Conservation (phyloP, 2,113 vertebrate species). For the Ariopsis seemanni region DNA sequence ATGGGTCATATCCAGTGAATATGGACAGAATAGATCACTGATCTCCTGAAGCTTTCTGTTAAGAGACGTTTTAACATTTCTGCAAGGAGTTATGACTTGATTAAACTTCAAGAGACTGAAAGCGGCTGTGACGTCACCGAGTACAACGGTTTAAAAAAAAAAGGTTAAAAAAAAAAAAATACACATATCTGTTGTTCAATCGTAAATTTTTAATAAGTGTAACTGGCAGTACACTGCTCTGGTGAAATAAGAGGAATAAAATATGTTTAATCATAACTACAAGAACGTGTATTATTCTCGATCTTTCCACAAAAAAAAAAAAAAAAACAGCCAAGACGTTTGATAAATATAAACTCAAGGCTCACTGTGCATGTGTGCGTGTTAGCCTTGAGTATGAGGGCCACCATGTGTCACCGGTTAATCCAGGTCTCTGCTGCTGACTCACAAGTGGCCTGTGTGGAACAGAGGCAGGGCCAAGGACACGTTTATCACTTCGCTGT, state of each 20-base stretch:
- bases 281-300: not conserved
- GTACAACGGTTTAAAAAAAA: too few relatives aligned
- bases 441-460: conserved; percentile 62
- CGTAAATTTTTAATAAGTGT: too few relatives aligned
- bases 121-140: too few relatives aligned
- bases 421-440: conserved; percentile 62
- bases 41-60: not conserved
- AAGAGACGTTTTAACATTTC: not conserved
- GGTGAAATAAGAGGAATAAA: not conserved
- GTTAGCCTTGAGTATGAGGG: conserved; percentile 43
- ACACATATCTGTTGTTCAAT: too few relatives aligned
- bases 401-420: conserved; percentile 56
- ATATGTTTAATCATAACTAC: not conserved
- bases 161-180: too few relatives aligned
- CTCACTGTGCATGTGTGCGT: conserved; percentile 9
- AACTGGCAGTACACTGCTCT: not conserved
- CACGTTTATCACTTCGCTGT: not conserved
- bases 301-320: not conserved
- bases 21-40: too few relatives aligned
- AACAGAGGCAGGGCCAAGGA: conserved; percentile 30
- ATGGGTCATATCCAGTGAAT: too few relatives aligned
- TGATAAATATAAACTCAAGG: conserved; percentile 9
- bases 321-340: not conserved
- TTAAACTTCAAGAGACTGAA: not conserved
- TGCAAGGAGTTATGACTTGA: not conserved